phyloP scores from a whole-genome alignment of 2,797 vertebrate genomes.

The Muscicapa comitata region DNA sequence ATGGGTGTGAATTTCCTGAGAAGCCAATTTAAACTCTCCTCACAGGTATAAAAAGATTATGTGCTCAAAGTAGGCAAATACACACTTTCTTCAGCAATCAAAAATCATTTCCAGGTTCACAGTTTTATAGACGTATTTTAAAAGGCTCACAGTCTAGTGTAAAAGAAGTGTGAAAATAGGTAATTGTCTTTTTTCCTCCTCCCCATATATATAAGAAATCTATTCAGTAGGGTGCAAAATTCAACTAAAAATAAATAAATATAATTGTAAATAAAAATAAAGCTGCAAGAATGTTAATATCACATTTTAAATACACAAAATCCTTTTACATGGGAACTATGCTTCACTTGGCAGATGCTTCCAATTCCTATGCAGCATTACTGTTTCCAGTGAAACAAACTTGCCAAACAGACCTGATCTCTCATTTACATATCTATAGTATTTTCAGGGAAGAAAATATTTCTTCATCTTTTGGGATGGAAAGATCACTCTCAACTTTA shows the following conservation, averaged over 20 bases:
- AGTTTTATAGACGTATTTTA: not conserved
- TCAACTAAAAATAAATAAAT: not conserved
- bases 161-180: not conserved
- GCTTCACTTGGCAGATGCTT: not conserved
- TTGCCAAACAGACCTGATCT: not conserved
- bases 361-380: not conserved
- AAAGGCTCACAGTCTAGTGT: not conserved
- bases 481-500: not conserved
- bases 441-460: not conserved
- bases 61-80: not conserved
- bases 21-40: not conserved
- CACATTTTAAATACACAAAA: not conserved
- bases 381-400: not conserved
- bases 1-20: not conserved
- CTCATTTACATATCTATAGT: not conserved
- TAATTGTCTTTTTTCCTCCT: not conserved
- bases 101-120: not conserved
- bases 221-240: not conserved
- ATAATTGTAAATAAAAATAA: not conserved
- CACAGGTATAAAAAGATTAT: not conserved
- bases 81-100: not conserved
- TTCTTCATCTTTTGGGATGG: not conserved
- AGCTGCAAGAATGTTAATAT: not conserved
- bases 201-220: not conserved
- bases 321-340: not conserved